Evolutionary conservation across 2,888 invertebrate genomes (phyloP).

Genomic region (Cyclophora albipunctata): DNA sequence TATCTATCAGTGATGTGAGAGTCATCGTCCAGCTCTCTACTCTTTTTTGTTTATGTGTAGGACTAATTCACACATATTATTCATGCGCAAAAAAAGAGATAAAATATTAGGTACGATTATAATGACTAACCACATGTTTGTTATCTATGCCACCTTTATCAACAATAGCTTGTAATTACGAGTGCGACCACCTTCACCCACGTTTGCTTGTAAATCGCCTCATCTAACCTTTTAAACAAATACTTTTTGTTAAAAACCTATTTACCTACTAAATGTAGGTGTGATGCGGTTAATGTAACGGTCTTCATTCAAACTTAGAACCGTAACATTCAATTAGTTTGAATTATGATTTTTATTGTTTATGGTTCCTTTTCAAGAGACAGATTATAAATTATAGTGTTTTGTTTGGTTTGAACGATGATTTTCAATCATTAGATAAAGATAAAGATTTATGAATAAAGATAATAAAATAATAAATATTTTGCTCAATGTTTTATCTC

Average conservation of each 20-base stretch:
- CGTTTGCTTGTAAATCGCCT: conserved; percentile 8
- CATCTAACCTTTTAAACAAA: conserved; percentile 9
- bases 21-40: too few species aligned
- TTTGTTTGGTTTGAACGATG: too few species aligned
- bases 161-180: conserved; percentile 12
- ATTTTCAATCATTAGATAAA: too few species aligned
- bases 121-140: too few species aligned
- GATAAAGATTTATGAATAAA: too few species aligned
- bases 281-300: background rate
- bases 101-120: too few species aligned
- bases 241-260: conserved; percentile 6
- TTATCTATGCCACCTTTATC: conserved; percentile 1
- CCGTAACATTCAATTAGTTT: background rate
- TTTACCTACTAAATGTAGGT: conserved; percentile 7
- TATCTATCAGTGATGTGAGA: too few species aligned
- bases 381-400: conserved; percentile 8
- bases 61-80: too few species aligned
- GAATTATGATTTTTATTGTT: background rate
- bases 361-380: background rate
- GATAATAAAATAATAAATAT: too few species aligned
- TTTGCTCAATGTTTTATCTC: too few species aligned
- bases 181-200: conserved; percentile 15
- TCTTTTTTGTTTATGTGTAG: too few species aligned
- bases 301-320: background rate
- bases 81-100: too few species aligned